Conservation (phyloP, 2,797 vertebrate genomes). For the Argyrosomus regius region DNA sequence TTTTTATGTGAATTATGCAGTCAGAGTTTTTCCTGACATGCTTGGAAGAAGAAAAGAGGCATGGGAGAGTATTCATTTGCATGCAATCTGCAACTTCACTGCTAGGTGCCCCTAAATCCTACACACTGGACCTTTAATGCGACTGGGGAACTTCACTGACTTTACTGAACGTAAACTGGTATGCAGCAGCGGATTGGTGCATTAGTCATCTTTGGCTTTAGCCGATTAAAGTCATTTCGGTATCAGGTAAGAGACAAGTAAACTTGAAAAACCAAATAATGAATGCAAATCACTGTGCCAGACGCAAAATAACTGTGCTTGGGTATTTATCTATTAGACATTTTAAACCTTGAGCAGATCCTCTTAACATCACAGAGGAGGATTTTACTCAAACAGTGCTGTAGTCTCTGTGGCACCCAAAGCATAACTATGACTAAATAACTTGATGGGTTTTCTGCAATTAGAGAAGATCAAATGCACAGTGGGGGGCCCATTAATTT, state of each 20-base stretch:
- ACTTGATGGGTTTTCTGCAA: constrained; percentile 54
- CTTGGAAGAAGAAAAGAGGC: too few species aligned
- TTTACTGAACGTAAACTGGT: too few species aligned
- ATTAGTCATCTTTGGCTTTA: neutral
- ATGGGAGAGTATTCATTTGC: too few species aligned
- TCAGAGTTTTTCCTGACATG: too few species aligned
- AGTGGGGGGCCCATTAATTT: constrained; percentile 14
- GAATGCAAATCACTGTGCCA: constrained; percentile 1
- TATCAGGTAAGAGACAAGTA: neutral
- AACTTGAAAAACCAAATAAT: constrained; percentile 9
- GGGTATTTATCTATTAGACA: neutral
- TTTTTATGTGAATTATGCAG: too few species aligned
- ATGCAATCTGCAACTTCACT: too few species aligned
- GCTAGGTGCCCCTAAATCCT: too few species aligned
- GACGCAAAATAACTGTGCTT: neutral
- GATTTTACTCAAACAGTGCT: constrained; percentile 1
- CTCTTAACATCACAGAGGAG: neutral
- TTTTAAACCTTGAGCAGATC: neutral
- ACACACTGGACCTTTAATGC: too few species aligned
- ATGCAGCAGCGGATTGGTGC: too few species aligned
- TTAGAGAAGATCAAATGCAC: constrained; percentile 60
- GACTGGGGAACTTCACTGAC: too few species aligned
- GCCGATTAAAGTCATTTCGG: neutral
- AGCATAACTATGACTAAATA: constrained; percentile 55
- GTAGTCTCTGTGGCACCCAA: constrained; percentile 14